Evolutionary conservation across 2,888 invertebrate genomes (phyloP).

Genomic region (Glaucopsyche alexis): DNA sequence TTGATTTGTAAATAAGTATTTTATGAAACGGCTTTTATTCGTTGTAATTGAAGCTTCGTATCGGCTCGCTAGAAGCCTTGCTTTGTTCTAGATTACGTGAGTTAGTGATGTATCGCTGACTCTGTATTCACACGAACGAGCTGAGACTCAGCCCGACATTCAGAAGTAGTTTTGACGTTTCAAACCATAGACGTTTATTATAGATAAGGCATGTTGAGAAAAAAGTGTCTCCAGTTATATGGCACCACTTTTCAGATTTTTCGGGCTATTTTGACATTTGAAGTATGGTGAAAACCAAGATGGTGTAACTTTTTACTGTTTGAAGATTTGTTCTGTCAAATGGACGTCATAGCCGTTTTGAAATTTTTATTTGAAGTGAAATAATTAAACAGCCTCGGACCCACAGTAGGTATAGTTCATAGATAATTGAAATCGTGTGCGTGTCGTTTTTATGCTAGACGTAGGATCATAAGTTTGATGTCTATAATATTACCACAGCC

Average conservation of each 20-base stretch:
- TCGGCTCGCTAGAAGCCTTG: background rate
- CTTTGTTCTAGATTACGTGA: conserved; percentile 29
- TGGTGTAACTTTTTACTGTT: too few relatives aligned
- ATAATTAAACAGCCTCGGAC: background rate
- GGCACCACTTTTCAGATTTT: too few relatives aligned
- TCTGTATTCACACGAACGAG: conserved; percentile 13
- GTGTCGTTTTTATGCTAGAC: background rate
- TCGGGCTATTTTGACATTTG: too few relatives aligned
- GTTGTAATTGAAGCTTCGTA: background rate
- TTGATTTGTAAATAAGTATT: background rate
- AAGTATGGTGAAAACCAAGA: too few relatives aligned
- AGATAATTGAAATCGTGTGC: background rate
- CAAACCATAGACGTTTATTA: too few relatives aligned
- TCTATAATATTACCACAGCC: too few relatives aligned
- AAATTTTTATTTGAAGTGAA: too few relatives aligned
- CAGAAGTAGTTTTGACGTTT: background rate
- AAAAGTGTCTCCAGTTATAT: too few relatives aligned
- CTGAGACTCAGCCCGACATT: background rate
- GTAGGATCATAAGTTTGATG: background rate
- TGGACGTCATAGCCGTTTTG: too few relatives aligned
- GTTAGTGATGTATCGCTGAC: conserved; percentile 29
- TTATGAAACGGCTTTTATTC: background rate
- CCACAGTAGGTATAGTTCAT: background rate
- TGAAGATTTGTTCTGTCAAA: too few relatives aligned
- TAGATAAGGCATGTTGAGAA: too few relatives aligned